Conservation (phyloP, 2,888 invertebrate genomes). For the Pandemis cinnamomeana region DNA sequence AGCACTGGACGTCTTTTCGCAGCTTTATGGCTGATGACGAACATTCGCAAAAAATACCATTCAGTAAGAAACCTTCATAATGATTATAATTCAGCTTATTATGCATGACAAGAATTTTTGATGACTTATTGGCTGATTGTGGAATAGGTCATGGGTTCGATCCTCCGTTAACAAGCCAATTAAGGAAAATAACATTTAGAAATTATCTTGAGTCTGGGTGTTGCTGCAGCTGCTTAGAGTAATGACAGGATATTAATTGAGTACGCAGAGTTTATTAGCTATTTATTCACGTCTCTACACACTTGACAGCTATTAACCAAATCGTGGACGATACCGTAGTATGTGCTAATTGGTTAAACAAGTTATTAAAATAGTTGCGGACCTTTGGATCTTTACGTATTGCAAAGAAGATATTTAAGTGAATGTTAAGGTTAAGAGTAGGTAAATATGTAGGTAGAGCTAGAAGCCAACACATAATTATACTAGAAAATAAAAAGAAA, state of each 20-base stretch:
- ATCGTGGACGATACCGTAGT: background rate
- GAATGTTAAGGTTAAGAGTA: too few species aligned
- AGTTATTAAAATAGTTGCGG: background rate
- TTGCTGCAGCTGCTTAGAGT: background rate
- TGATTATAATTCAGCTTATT: background rate
- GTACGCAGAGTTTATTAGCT: constrained; percentile 1
- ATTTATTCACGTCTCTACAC: background rate
- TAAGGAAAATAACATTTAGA: constrained; percentile 1
- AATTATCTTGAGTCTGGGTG: background rate
- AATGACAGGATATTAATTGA: constrained; percentile 5
- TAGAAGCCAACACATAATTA: too few species aligned
- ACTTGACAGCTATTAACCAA: constrained; percentile 2
- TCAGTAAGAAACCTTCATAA: background rate
- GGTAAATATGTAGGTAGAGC: too few species aligned
- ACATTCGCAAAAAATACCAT: background rate
- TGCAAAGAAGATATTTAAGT: background rate
- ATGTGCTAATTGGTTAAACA: background rate
- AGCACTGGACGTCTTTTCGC: too few species aligned
- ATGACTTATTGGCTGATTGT: background rate
- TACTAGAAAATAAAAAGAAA: too few species aligned
- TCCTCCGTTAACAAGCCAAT: constrained; percentile 6
- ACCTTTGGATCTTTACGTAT: background rate
- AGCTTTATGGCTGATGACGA: too few species aligned
- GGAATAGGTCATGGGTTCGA: background rate
- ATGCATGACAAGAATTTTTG: background rate